Evolutionary conservation across 2,797 vertebrate genomes (phyloP).

Genomic region (Calcarius lapponicus): DNA sequence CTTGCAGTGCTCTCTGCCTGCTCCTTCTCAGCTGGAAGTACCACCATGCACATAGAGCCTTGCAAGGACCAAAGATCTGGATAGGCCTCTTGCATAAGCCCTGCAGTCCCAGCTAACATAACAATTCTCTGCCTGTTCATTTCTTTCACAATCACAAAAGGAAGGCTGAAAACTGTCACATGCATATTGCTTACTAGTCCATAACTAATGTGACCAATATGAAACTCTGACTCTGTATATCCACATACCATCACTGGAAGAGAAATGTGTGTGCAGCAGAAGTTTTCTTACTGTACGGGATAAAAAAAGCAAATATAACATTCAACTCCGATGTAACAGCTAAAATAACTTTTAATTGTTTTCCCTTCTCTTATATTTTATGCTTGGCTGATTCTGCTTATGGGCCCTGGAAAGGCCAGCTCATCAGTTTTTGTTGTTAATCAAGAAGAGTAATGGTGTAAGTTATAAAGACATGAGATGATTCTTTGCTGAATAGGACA

Average conservation of each 20-base stretch:
- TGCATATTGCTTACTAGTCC: not conserved
- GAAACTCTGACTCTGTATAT: not conserved
- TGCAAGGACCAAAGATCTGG: not conserved
- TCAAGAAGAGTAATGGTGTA: constrained; percentile 78
- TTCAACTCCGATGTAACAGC: constrained; percentile 62
- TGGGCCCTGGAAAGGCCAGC: constrained; percentile 73
- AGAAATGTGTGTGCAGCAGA: not conserved
- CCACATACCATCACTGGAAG: not conserved
- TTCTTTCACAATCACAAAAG: not conserved
- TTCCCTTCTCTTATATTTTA: constrained; percentile 79
- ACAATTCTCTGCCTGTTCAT: not conserved
- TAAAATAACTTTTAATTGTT: constrained; percentile 80
- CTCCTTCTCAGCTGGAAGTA: not conserved
- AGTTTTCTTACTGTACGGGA: not conserved
- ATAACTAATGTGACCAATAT: not conserved
- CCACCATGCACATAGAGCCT: not conserved
- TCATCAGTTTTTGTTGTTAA: constrained; percentile 82
- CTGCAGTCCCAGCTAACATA: not conserved
- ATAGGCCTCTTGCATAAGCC: rapidly evolving
- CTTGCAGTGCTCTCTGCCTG: rapidly evolving
- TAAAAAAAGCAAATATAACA: constrained; percentile 63
- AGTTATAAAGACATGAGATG: constrained; percentile 67
- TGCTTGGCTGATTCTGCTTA: constrained; percentile 78
- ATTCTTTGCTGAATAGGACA: constrained; percentile 76
- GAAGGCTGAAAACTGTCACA: not conserved